These are phyloP conservation scores for Aphelenchoides avenae DNA, from an alignment of 1,140 invertebrate species.

Conservation along the genomic window DNA sequence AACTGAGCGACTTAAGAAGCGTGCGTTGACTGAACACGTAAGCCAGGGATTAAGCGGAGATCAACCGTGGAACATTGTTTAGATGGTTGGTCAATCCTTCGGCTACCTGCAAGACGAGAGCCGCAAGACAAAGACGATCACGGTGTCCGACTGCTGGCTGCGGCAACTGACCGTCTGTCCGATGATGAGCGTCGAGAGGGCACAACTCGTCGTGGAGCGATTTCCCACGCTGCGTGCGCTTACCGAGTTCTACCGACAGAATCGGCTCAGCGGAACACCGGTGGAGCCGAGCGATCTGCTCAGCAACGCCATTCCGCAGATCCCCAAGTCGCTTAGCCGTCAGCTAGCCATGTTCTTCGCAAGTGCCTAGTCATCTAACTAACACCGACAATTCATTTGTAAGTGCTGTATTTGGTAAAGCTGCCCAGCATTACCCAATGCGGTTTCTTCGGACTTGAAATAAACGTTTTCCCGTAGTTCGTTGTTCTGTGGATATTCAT, in stretches of 20 bases:
- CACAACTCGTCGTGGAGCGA: conserved; percentile 13
- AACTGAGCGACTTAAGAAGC: conserved; percentile 26
- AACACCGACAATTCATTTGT: no score
- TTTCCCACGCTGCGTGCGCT: conserved; percentile 45
- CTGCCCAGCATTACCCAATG: no score
- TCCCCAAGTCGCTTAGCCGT: no score
- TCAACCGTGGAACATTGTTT: conserved; percentile 17
- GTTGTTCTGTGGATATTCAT: no score
- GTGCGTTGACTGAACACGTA: conserved; percentile 32
- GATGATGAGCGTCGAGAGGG: conserved; percentile 36
- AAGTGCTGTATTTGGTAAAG: no score
- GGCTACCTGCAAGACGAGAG: conserved; percentile 40
- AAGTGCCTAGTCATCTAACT: no score
- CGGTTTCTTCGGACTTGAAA: no score
- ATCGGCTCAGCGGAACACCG: no score
- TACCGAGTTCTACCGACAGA: conserved; percentile 32
- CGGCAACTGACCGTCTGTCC: conserved; percentile 49
- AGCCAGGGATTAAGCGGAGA: conserved; percentile 2
- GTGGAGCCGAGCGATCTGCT: no score
- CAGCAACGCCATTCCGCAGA: no score
- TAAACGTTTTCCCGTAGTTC: no score
- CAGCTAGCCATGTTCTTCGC: no score
- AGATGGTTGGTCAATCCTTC: conserved; percentile 42
- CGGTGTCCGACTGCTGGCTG: conserved; percentile 40
- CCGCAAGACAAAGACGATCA: conserved; percentile 31